These are phyloP conservation scores for Pseudomyrmex cubaensis DNA, from an alignment of 1,140 invertebrate species.

Conservation along the genomic window DNA sequence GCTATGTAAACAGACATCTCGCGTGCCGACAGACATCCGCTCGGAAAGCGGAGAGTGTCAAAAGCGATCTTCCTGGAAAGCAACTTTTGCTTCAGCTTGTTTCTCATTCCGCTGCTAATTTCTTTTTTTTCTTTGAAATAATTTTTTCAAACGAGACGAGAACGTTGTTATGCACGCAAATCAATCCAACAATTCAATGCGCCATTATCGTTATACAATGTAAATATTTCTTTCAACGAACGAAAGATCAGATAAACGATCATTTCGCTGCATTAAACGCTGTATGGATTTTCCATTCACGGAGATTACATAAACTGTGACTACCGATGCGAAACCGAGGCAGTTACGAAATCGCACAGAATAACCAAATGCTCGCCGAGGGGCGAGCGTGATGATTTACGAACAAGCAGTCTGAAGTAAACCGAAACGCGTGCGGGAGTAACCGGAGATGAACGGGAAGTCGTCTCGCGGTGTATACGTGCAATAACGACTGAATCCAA, in stretches of 20 bases:
- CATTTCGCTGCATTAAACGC: no score
- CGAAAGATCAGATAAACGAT: neutral
- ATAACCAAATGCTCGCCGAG: slow-evolving; percentile 36
- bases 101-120: neutral
- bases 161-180: no score
- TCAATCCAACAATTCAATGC: no score
- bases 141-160: neutral
- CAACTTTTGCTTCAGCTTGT: slow-evolving; percentile 3
- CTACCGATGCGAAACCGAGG: slow-evolving; percentile 9
- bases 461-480: neutral
- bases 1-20: slow-evolving; percentile 42
- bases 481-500: slow-evolving; percentile 5
- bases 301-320: slow-evolving; percentile 12
- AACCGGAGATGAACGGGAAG: slow-evolving; percentile 26
- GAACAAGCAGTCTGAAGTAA: slow-evolving; percentile 25
- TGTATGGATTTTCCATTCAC: neutral
- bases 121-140: slow-evolving; percentile 1
- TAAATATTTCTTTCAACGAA: no score
- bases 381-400: slow-evolving; percentile 36
- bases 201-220: no score
- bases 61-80: slow-evolving; percentile 56
- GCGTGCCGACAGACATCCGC: slow-evolving; percentile 35
- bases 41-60: slow-evolving; percentile 51
- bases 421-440: slow-evolving; percentile 30
- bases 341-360: slow-evolving; percentile 18